Evolutionary conservation across 2,888 invertebrate species (phyloP).

Genomic region (Didymodactylos carnosus): DNA sequence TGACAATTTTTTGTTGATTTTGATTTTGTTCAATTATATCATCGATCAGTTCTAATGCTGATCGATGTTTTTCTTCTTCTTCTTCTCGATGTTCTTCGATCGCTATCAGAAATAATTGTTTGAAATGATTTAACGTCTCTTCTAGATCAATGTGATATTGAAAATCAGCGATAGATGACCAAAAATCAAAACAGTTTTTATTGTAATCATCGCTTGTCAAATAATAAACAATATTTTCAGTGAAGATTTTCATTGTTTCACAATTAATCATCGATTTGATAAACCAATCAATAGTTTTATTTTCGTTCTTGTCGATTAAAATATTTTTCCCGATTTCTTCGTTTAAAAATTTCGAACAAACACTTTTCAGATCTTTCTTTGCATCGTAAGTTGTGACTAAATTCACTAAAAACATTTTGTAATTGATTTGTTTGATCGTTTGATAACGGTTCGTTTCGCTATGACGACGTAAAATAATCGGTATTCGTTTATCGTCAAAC

Average conservation of each 20-base stretch:
- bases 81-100: background rate
- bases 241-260: background rate
- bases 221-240: background rate
- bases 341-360: background rate
- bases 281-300: background rate
- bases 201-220: background rate
- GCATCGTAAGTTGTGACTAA: background rate
- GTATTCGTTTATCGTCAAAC: too few species aligned
- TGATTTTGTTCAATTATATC: background rate
- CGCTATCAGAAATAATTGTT: background rate
- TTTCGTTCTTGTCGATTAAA: background rate
- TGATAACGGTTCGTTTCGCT: too few species aligned
- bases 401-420: background rate
- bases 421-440: background rate
- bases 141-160: background rate
- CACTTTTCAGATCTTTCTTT: background rate
- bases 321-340: background rate
- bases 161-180: background rate
- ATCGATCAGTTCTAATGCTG: background rate
- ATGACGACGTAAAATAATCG: too few species aligned
- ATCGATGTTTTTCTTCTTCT: background rate
- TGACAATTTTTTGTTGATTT: background rate
- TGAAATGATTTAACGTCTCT: background rate
- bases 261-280: background rate
- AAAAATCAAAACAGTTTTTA: background rate